These are phyloP conservation scores for Trypoxylus dichotomus DNA, from an alignment of 1,140 invertebrate genomes.

Conservation along the genomic window DNA sequence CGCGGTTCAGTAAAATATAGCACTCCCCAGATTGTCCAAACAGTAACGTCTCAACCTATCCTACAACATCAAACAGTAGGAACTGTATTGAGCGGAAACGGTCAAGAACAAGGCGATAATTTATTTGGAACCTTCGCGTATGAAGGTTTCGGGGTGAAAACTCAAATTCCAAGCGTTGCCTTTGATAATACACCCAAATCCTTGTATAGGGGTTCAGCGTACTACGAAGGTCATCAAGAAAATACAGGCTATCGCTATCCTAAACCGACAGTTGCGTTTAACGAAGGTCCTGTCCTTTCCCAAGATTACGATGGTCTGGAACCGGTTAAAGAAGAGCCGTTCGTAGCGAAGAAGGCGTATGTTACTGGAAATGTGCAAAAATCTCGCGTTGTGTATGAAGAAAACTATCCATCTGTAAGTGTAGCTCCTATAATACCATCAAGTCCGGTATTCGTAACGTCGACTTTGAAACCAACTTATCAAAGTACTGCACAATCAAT, in stretches of 20 bases:
- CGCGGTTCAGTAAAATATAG: background rate
- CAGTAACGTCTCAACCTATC: background rate
- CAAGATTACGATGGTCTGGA: conserved; percentile 14
- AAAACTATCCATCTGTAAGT: background rate
- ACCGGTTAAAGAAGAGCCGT: conserved; percentile 54
- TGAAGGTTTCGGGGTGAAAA: background rate
- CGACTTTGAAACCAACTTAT: background rate
- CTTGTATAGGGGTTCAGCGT: background rate
- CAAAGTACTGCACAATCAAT: conserved; percentile 2
- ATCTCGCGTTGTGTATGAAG: background rate
- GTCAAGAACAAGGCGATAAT: background rate
- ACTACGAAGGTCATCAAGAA: background rate
- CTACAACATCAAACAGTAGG: background rate
- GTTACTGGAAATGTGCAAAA: conserved; percentile 50
- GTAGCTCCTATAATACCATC: background rate
- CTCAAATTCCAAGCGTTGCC: background rate
- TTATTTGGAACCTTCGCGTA: background rate
- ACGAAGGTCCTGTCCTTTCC: conserved; percentile 34
- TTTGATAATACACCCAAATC: no score
- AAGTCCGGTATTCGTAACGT: background rate
- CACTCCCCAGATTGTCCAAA: background rate
- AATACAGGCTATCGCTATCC: conserved; percentile 43
- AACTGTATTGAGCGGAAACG: background rate
- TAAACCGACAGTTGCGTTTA: conserved; percentile 40
- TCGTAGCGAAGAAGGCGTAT: conserved; percentile 56